Evolutionary conservation across 1,140 invertebrate genomes (phyloP).

Genomic region (Coptotermes formosanus): DNA sequence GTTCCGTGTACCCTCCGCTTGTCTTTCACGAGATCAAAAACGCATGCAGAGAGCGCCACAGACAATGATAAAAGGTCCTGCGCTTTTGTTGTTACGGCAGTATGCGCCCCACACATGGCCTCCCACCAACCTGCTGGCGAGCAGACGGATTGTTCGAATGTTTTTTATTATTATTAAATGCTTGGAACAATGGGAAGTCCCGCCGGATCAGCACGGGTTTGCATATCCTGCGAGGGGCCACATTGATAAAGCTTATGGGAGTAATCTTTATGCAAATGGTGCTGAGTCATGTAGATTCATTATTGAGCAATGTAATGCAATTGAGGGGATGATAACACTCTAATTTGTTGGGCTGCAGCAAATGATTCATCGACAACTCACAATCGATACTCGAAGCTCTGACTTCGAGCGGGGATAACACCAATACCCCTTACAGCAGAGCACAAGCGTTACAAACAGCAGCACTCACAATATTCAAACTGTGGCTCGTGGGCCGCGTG

Average conservation of each 20-base stretch:
- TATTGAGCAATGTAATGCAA: background rate
- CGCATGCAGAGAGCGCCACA: background rate
- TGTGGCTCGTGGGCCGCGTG: too few relatives aligned
- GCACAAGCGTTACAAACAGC: too few relatives aligned
- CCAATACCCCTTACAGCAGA: background rate
- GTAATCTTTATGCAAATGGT: slow-evolving; percentile 24
- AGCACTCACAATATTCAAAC: too few relatives aligned
- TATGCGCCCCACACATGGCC: background rate
- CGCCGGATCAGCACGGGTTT: background rate
- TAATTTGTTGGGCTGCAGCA: background rate
- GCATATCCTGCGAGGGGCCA: background rate
- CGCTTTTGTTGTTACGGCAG: background rate
- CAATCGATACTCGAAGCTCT: background rate
- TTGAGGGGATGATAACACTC: background rate
- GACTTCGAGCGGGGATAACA: background rate
- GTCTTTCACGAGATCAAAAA: slow-evolving; percentile 25
- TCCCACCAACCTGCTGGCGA: background rate
- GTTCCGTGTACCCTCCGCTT: slow-evolving; percentile 1
- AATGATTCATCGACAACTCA: background rate
- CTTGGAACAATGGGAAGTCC: background rate
- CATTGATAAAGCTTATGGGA: slow-evolving; percentile 28
- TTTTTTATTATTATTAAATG: slow-evolving; percentile 16
- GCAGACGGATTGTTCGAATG: background rate
- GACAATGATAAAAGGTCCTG: background rate
- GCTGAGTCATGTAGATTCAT: background rate